phyloP scores from a whole-genome alignment of 2,888 invertebrate genomes.

The Melipona beecheii region DNA sequence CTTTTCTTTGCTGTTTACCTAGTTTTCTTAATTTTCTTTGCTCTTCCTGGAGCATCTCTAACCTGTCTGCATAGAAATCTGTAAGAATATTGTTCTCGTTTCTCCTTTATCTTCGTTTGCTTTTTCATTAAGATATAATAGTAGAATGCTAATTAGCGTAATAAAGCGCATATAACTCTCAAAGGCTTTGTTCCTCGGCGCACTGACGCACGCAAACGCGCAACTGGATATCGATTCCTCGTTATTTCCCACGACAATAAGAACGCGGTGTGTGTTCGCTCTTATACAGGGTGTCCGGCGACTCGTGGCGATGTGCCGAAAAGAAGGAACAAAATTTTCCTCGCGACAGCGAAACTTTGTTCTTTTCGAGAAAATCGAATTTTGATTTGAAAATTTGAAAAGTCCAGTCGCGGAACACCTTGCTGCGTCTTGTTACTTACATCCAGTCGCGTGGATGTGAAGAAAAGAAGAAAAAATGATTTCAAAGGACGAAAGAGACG shows the following conservation, averaged over 20 bases:
- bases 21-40: background rate
- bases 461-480: background rate
- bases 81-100: background rate
- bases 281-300: no score
- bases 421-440: no score
- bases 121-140: background rate
- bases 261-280: background rate
- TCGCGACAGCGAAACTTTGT: no score
- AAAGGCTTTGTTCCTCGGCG: background rate
- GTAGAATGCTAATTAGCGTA: background rate
- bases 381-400: no score
- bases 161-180: background rate
- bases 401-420: no score
- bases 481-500: conserved; percentile 13
- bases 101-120: background rate
- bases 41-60: background rate
- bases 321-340: no score
- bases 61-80: background rate
- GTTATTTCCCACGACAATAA: background rate
- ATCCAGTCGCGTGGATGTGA: background rate
- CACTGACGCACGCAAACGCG: no score
- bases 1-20: background rate
- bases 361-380: no score
- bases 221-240: no score
- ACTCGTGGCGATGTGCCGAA: no score